phyloP scores from a whole-genome alignment of 1,140 invertebrate genomes.

The Drosophila sproati region DNA sequence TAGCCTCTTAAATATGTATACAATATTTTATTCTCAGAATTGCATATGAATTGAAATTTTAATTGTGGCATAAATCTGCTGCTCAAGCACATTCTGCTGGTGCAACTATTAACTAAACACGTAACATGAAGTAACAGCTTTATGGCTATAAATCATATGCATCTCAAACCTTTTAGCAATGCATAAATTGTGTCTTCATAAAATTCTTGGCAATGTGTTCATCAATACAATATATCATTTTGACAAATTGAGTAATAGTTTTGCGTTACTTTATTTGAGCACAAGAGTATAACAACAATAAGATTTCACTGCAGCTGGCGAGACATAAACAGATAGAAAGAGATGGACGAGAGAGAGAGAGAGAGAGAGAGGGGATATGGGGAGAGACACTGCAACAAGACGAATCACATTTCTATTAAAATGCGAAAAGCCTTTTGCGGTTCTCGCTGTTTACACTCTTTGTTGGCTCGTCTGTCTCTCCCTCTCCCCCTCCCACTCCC shows the following conservation, averaged over 20 bases:
- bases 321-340: not conserved
- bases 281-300: conserved; percentile 43
- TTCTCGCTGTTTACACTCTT: conserved; percentile 52
- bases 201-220: not conserved
- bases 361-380: conserved; percentile 1
- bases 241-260: conserved; percentile 14
- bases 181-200: not conserved
- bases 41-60: too few relatives aligned
- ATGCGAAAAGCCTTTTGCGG: conserved; percentile 80
- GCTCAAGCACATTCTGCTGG: too few relatives aligned
- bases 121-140: too few relatives aligned
- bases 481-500: too few relatives aligned
- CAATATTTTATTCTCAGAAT: too few relatives aligned
- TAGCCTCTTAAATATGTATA: too few relatives aligned
- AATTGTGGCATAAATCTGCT: too few relatives aligned
- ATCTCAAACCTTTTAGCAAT: not conserved
- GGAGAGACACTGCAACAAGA: conserved; percentile 40
- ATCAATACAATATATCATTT: conserved; percentile 13
- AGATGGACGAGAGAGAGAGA: not conserved
- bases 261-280: conserved; percentile 8
- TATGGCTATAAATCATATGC: not conserved
- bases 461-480: conserved; percentile 5
- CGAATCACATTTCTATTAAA: conserved; percentile 80
- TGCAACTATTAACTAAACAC: not conserved
- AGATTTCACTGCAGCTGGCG: conserved; percentile 21